phyloP scores from a whole-genome alignment of 2,888 invertebrate species.

The Baronia brevicornis region DNA sequence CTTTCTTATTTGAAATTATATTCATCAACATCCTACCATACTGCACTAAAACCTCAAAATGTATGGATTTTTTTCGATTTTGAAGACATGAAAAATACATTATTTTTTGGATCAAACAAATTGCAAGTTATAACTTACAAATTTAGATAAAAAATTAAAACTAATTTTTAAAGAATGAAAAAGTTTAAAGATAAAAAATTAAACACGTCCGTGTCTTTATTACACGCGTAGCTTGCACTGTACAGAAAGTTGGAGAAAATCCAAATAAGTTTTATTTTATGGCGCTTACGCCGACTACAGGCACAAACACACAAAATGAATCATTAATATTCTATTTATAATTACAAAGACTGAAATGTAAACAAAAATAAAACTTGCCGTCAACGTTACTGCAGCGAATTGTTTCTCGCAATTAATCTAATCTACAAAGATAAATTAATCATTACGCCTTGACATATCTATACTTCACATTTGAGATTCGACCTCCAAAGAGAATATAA shows the following conservation, averaged over 20 bases:
- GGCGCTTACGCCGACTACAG: conserved; percentile 7
- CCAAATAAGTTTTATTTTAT: conserved; percentile 13
- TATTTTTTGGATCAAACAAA: too few species aligned
- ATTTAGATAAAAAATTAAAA: too few species aligned
- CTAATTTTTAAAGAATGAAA: too few species aligned
- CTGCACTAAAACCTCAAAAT: too few species aligned
- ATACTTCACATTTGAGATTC: too few species aligned
- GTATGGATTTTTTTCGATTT: too few species aligned
- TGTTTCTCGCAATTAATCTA: not conserved
- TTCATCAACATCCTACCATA: not conserved
- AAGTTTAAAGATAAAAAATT: conserved; percentile 11
- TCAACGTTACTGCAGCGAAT: too few species aligned
- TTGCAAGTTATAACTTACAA: too few species aligned
- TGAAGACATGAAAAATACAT: too few species aligned
- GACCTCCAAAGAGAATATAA: too few species aligned
- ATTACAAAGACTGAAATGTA: conserved; percentile 4
- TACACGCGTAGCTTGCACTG: not conserved
- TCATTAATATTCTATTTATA: conserved; percentile 12
- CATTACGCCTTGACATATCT: too few species aligned
- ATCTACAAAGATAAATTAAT: too few species aligned
- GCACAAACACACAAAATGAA: conserved; percentile 11
- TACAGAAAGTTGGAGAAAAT: conserved; percentile 13
- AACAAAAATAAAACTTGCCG: conserved; percentile 3
- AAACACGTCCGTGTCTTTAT: not conserved
- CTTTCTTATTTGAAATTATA: not conserved